Percentiles rank a stretch among this genome's conserved stretches.
phyloP scores from a whole-genome alignment of 2,113 vertebrate species.

The Lepus europaeus region DNA sequence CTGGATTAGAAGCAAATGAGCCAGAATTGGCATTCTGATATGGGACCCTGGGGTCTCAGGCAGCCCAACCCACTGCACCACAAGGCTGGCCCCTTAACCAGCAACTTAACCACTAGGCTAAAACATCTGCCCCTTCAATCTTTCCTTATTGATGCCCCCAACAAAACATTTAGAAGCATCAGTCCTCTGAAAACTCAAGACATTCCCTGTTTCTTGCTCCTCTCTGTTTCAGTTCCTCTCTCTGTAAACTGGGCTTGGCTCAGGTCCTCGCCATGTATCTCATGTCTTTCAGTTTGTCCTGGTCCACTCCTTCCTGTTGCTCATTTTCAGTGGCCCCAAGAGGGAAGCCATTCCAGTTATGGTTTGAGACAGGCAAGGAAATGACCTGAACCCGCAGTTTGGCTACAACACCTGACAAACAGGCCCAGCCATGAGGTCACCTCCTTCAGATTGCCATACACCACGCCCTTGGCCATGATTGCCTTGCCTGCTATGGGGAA shows the following conservation, averaged over 20 bases:
- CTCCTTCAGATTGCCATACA: not conserved
- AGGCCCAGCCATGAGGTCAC: not conserved
- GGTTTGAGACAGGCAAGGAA: not conserved
- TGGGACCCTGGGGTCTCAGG: no score
- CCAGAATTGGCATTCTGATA: no score
- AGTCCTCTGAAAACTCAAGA: not conserved
- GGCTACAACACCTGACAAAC: not conserved
- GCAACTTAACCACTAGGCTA: no score
- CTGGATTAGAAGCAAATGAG: no score
- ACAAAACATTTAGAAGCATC: not conserved
- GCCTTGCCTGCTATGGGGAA: not conserved
- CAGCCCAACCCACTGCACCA: no score
- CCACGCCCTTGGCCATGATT: not conserved
- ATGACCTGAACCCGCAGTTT: not conserved
- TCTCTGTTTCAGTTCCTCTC: slow-evolving; percentile 56
- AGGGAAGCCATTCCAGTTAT: not conserved
- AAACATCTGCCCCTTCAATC: no score
- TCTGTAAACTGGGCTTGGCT: not conserved
- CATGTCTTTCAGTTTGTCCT: not conserved
- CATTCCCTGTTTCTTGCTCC: not conserved
- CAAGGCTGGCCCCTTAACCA: no score
- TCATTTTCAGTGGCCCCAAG: not conserved
- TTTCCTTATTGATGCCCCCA: not conserved
- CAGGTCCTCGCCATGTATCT: not conserved
- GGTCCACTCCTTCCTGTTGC: not conserved